phyloP scores from a whole-genome alignment of 1,140 invertebrate species.

The Protaetia brevitarsis region DNA sequence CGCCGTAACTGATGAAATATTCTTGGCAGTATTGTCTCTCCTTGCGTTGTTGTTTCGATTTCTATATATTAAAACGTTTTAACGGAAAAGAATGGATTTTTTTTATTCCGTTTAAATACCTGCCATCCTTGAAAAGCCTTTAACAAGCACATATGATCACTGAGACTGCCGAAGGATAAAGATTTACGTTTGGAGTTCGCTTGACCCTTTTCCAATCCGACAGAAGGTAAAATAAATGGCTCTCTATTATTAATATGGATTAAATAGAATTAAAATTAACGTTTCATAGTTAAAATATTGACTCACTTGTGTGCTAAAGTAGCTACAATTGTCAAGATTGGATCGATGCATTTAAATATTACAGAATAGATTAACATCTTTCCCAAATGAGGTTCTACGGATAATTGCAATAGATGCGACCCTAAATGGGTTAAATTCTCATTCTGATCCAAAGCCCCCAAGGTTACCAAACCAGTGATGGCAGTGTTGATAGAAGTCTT shows the following conservation, averaged over 20 bases:
- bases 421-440: constrained; percentile 75
- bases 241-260: constrained; percentile 55
- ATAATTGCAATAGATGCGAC: constrained; percentile 81
- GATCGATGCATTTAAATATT: constrained; percentile 91
- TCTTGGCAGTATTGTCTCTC: constrained; percentile 75
- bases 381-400: constrained; percentile 85
- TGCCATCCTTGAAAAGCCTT: constrained; percentile 82
- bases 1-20: constrained; percentile 75
- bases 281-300: constrained; percentile 29
- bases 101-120: constrained; percentile 28
- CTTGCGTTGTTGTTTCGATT: constrained; percentile 63
- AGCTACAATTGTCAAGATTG: constrained; percentile 89
- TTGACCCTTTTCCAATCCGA: constrained; percentile 58
- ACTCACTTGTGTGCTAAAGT: constrained; percentile 75
- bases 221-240: constrained; percentile 74
- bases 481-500: constrained; percentile 72
- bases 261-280: constrained; percentile 23
- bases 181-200: constrained; percentile 53
- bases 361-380: constrained; percentile 91
- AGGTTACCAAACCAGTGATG: constrained; percentile 62
- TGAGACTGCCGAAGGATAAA: constrained; percentile 73
- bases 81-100: not conserved
- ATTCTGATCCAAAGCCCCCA: constrained; percentile 73
- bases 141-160: constrained; percentile 89
- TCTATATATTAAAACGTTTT: constrained; percentile 26